Conservation (phyloP, 2,888 invertebrate species). For the Allygus modestus region DNA sequence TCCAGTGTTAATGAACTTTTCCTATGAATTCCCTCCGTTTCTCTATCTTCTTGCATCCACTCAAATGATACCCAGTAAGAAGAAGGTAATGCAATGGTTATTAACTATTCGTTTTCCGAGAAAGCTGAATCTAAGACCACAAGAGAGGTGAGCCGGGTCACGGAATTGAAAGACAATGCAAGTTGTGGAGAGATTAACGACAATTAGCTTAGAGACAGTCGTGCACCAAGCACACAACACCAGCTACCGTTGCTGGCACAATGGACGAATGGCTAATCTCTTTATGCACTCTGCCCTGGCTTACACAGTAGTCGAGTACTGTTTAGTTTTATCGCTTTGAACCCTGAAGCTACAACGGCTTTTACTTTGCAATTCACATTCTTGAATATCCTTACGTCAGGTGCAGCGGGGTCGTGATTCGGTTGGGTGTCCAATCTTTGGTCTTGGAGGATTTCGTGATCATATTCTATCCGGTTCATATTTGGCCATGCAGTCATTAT, state of each 20-base stretch:
- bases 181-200: conserved; percentile 14
- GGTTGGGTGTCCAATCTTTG: background rate
- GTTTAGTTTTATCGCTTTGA: conserved; percentile 2
- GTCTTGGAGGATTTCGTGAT: too few relatives aligned
- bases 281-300: background rate
- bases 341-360: background rate
- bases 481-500: too few relatives aligned
- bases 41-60: too few relatives aligned
- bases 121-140: conserved; percentile 5
- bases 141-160: background rate
- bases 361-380: conserved; percentile 5
- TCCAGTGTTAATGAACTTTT: too few relatives aligned
- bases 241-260: background rate
- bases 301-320: background rate
- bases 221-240: background rate
- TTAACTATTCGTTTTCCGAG: background rate
- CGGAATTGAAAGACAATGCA: background rate
- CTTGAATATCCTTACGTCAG: background rate
- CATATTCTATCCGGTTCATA: too few relatives aligned
- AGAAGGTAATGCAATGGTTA: too few relatives aligned
- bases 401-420: background rate
- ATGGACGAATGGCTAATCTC: conserved; percentile 3
- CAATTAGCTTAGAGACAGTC: conserved; percentile 23
- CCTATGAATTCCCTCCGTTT: too few relatives aligned
- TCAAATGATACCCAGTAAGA: too few relatives aligned